Base-by-base conservation (phyloP, 2,113 vertebrate species). In the Burhinus bistriatus region DNA sequence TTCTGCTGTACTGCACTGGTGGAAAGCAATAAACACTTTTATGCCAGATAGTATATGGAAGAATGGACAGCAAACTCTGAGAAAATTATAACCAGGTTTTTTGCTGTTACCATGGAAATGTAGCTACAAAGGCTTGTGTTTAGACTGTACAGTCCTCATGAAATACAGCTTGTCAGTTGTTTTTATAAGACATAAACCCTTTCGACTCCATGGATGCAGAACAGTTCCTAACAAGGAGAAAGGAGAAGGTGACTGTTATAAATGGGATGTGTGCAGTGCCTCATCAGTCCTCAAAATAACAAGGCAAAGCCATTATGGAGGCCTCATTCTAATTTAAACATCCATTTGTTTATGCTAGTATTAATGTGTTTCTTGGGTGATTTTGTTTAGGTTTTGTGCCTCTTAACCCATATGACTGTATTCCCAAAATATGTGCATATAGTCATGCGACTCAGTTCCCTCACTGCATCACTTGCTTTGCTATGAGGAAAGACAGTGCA, bases 221-320 rank as follows among this genome's bases (percentile, higher is more conserved):
- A 96, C 96, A 98, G 98, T 85, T 98, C 98, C 98, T 98, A 98
- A 99, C 97, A 98, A 98, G 98, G 99, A 98, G 94, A 98, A 95
- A 96, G 97, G 91, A 84, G 94, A 96, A 73, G 84, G 66, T 30
- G 42, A n/a, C 30, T 32, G 49, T 87, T 96, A 82, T 12, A 71
- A 44, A 85, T 36, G 87, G 84, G 89, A 73, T 95, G 91, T 92
- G 87, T 98, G 94, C 85, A 83, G 97, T 90, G 95, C 90, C 75
- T 97, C 96, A 96, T 72, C 84, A 83, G 94, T 76, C 96, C 95
- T 97, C 96, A 93, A 95, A 97, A 96, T 87, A 93, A 92, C 85
- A 80, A 54, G 70, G 21, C 54, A 89, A 87, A 95, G 68, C 96
- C 93, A 97, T 97, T 97, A 97, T 92, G 70, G 96, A 98, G 96